Evolutionary conservation across 2,888 invertebrate species (phyloP), one percentile per base, ranked within the genome.

Genomic region (Troides aeacus): DNA sequence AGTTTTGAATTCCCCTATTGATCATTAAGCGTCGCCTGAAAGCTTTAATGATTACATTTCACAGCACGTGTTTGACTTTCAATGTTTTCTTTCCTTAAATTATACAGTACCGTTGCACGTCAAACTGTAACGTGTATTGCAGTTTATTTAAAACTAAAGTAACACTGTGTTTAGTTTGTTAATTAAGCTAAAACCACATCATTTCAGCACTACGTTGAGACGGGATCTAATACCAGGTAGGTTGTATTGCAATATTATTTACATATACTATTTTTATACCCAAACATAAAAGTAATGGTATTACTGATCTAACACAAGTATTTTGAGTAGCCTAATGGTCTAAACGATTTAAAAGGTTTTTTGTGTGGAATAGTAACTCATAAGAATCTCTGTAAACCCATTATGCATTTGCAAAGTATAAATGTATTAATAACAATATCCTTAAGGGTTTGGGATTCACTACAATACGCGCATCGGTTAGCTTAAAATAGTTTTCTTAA

Each of bases 111-210:
- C 7, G 21, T 57, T 21, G 21, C 21, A 57, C 18, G 21, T 57
- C n/a, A 56, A 56, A 56, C 56, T 56, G 18, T 56, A 56, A n/a
- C n/a, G n/a, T n/a, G 56, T 56, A 3, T 8, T 46, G 10, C 18
- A 17, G 18, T n/a, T 30, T 30, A 56, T 18, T 15, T 59, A 60
- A 58, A 50, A 69, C 10, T 66, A 64, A 58, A 65, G 65, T 50
- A 50, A 53, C 23, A 50, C 64, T 61, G 67, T 61, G 53, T 61
- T 67, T 67, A 70, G 67, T 70, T 70, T 70, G 39, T 62, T 63
- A 18, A 63, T 39, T 63, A 66, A 69, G 63, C 70, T 53, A 42
- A 63, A 60, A 70, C 62, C 39, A 58, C 59, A 42, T 53, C 42
- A 30, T 36, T 17, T 46, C 39, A 60, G 17, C 39, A 56, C 17